These are phyloP conservation scores for Empidonax alnorum DNA, from an alignment of 2,113 vertebrate species.

Conservation along the genomic window DNA sequence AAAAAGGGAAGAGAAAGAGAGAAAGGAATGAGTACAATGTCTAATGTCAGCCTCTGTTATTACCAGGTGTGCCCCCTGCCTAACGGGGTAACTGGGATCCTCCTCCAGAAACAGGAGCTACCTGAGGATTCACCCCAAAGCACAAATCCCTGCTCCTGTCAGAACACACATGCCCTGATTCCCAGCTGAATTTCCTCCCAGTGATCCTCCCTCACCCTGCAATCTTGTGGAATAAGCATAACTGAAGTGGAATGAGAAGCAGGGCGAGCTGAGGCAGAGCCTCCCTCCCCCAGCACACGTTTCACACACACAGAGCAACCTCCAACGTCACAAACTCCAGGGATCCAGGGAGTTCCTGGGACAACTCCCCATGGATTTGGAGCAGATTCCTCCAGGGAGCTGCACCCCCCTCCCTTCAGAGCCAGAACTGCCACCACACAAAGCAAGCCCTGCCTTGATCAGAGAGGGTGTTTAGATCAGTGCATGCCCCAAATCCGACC, in stretches of 20 bases:
- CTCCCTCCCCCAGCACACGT: neutral
- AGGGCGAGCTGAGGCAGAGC: neutral
- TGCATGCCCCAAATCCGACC: neutral
- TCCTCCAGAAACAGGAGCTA: neutral
- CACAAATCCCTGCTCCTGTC: neutral
- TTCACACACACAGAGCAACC: neutral
- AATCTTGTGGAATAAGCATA: neutral
- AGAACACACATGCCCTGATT: neutral
- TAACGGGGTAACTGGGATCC: neutral
- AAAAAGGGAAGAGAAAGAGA: neutral
- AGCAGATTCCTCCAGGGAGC: neutral
- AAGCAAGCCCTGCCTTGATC: neutral
- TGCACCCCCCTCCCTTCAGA: neutral
- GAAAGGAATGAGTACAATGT: neutral
- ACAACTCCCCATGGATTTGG: neutral
- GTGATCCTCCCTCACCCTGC: neutral
- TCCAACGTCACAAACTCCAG: neutral
- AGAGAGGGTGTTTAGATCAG: accelerated
- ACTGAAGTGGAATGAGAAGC: neutral
- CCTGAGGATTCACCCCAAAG: neutral
- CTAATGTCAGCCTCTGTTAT: too few relatives aligned
- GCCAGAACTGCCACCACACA: neutral
- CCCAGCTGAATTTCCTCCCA: neutral
- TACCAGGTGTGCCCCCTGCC: neutral
- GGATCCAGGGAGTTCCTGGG: neutral